Base-by-base conservation (phyloP, 1,140 invertebrate genomes). In the Lordiphosa clarofinis region DNA sequence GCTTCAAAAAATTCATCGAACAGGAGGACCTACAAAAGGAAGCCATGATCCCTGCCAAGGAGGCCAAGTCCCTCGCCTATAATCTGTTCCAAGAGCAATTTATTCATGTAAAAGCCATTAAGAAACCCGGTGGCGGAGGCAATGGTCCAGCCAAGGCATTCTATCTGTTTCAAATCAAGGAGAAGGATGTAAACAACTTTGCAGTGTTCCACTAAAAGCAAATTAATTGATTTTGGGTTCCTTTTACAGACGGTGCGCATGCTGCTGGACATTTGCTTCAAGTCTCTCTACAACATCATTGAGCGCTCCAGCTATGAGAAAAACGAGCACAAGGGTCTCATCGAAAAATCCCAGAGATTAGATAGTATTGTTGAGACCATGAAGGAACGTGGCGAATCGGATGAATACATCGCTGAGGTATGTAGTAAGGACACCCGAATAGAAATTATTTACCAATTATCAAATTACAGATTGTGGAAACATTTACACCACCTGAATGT, bases 11-110 rank as follows among this genome's bases (percentile, higher is more conserved):
- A 73, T 95, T 93, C 76, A 93, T 97, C 52, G 96, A 97, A 87
- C 94, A 96, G 68, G 95, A 97, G 65, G 94, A 96, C 87, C 94
- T 98, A 59, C 95, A 97, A 82, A 94, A 95, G 69, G 90, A 95
- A 61, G 95, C 94, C 0, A 97, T 98, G 96, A 93, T 97, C 64
- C 94, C 95, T 1, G 93, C 94, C 11, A 97, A 97, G 88, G 96
- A 97, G 89, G 94, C 94, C 0, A 97, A 97, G 87, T 92, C 94
- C 43, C 79, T 96, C 3, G 94, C 95, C 1, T 97, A 96, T 87
- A 93, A 91, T 66, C 89, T 98, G 53, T 89, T 96, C 31, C 93
- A 95, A 88, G 94, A 96, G 79, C 94, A 95, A 86, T 96, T 96
- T 84, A 90, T 97, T 10, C 92, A 89, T 40, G 87, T 89, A 0